Base-by-base conservation (phyloP, 1,140 invertebrate species). In the Temnothorax curvispinosus region DNA sequence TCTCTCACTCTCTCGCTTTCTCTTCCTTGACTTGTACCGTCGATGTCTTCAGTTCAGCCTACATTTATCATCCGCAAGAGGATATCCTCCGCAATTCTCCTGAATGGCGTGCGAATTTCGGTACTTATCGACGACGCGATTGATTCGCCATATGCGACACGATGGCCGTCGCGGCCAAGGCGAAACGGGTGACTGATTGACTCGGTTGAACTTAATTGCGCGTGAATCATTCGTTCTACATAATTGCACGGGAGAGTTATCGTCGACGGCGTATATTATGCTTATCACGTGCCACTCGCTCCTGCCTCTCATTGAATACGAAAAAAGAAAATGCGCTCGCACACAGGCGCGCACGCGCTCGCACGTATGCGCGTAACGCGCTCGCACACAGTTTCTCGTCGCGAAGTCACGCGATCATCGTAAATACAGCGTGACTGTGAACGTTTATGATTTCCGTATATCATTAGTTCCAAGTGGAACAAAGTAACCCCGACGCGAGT, bases 201-300 rank as follows among this genome's bases (percentile, higher is more conserved):
- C 80, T 74, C 41, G 69, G 80, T 84, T 74, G 69, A 74, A 47
- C 80, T 84, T 84, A 84, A 84, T 84, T 84, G 32, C 69, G 80
- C 80, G 69, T 84, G 80, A 84, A 74, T 84, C 80, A 84, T 74
- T 84, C 80, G 54, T 84, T 74, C 80, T 84, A 84, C 80, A 84
- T 84, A 84, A 84, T 84, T 84, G 80, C 80, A 74, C 69, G 69
- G 80, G 74, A 74, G 69, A 84, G 69, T 84, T 84, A 84, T 84
- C 80, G 67, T 60, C 52, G 77, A 67, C 77, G 47, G 62, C 8
- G 65, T 58, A 35, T 21, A 71, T 72, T 84, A 74, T 60, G 54
- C 80, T 84, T 84, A 84, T 84, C 80, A 85, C 82, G 82, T 38
- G 60, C 44, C 56, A 52, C 56, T 78, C 38, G 52, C 80, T 60